phyloP scores from a whole-genome alignment of 2,888 invertebrate species.

The Polyommatus icarus region DNA sequence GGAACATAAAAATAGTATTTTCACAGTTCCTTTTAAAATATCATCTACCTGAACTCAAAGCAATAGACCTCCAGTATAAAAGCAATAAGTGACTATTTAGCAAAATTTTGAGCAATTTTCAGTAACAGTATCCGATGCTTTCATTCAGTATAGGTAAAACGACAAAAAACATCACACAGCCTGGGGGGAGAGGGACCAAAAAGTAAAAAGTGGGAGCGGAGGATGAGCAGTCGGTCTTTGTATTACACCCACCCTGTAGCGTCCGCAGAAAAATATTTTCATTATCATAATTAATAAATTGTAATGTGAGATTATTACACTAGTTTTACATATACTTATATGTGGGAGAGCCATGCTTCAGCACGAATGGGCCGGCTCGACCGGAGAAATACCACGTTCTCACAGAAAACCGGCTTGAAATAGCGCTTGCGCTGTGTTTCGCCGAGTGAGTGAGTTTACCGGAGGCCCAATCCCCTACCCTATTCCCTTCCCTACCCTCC shows the following conservation, averaged over 20 bases:
- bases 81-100: constrained; percentile 26
- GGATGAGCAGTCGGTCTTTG: constrained; percentile 72
- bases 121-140: constrained; percentile 34
- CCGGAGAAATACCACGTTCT: too few species aligned
- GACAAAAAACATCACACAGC: constrained; percentile 44
- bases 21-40: neutral
- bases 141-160: constrained; percentile 37
- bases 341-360: too few species aligned
- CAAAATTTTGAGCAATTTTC: constrained; percentile 32
- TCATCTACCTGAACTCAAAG: neutral
- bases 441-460: too few species aligned
- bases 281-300: neutral
- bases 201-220: constrained; percentile 64
- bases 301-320: too few species aligned
- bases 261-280: constrained; percentile 43
- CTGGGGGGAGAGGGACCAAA: constrained; percentile 52
- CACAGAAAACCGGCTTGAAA: too few species aligned
- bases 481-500: too few species aligned
- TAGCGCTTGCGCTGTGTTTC: too few species aligned
- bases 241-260: constrained; percentile 57
- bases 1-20: neutral
- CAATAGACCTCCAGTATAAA: constrained; percentile 3
- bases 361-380: too few species aligned
- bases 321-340: too few species aligned
- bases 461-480: too few species aligned